Evolutionary conservation across 2,113 vertebrate genomes (phyloP).

Genomic region (Pterocles orientalis): DNA sequence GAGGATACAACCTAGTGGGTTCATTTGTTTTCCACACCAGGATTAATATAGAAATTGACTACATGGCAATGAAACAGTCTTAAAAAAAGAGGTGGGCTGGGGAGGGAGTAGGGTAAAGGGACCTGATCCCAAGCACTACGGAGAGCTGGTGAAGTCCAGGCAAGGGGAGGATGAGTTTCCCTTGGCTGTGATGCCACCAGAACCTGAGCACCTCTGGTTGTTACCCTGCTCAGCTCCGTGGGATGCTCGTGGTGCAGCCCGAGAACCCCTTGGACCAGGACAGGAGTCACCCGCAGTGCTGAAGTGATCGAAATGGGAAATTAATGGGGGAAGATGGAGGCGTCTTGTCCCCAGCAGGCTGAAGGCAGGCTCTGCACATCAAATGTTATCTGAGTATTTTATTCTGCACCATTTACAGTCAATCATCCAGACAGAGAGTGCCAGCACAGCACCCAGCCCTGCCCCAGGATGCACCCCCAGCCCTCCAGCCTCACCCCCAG

Average conservation of each 20-base stretch:
- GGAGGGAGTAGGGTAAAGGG: too few species aligned
- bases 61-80: not conserved
- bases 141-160: not conserved
- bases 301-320: accelerated
- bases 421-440: accelerated
- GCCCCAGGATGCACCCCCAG: not conserved
- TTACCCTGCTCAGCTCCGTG: accelerated
- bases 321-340: too few species aligned
- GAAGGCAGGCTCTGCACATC: not conserved
- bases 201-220: accelerated
- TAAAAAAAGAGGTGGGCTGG: not conserved
- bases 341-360: not conserved
- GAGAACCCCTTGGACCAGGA: not conserved
- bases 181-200: not conserved
- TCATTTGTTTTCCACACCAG: not conserved
- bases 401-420: accelerated
- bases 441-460: not conserved
- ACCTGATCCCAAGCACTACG: accelerated
- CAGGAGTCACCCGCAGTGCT: accelerated
- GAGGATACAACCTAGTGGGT: not conserved
- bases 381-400: accelerated
- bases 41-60: not conserved
- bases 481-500: not conserved
- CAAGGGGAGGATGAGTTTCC: accelerated
- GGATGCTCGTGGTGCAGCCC: accelerated